Base-by-base conservation (phyloP, 2,797 vertebrate genomes). In the Melanotaenia pygmaea region DNA sequence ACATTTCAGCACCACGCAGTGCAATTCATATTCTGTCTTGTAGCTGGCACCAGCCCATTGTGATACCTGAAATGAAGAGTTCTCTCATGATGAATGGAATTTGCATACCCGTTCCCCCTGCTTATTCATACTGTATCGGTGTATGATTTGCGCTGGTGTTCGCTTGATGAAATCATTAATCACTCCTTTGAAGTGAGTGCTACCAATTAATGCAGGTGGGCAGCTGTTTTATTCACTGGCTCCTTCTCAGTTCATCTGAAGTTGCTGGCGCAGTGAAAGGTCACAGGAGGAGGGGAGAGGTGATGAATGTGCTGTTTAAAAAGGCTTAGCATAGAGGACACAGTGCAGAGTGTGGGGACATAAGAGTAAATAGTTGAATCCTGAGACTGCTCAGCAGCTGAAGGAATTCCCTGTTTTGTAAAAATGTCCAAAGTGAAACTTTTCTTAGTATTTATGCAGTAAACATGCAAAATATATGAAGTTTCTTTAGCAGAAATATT, bases 101-200 rank as follows among this genome's bases (percentile, higher is more conserved):
- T 86, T 85, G 82, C 85, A 81, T 84, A 75, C 66, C 70, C 63
- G 69, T 64, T 80, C 72, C 67, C 35, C 37, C 50, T 70, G 59
- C 81, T 81, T 78, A 74, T 79, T 88, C 85, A 87, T 70, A 66
- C 70, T 38, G 30, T 73, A 82, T 77, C 73, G 16, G 69, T 43
- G 70, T 73, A 84, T 79, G 63, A 87, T 86, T 81, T 81, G 82
- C 79, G 35, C 76, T 82, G 86, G 89, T 88, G 84, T 86, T 82
- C 81, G 72, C 90, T 85, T 84, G 90, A 92, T 92, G 85, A 87
- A 88, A 86, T 89, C 89, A 90, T 93, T 88, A 89, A 91, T 94
- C 91, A 91, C 82, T 64, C 77, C 81, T 89, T 88, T 84, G 82
- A 86, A 85, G 81, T 73, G 76, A 82, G 80, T 32, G 67, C 80